A percentile compares a stretch with the other conserved stretches of the same genome.
Conservation (phyloP, 1,140 invertebrate species). For the Drosophila subpulchrella region DNA sequence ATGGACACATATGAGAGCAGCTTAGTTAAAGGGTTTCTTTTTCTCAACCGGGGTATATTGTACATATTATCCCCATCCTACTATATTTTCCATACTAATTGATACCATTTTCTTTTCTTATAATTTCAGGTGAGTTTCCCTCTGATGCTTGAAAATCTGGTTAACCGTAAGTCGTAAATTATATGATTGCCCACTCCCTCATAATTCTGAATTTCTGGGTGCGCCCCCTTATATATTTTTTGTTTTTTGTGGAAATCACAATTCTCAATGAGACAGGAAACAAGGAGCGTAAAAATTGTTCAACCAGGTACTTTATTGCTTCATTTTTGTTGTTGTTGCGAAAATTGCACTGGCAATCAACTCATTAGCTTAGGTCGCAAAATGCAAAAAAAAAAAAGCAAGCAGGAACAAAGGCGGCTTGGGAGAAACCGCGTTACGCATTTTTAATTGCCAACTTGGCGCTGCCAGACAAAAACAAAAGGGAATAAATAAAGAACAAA, state of each 20-base stretch:
- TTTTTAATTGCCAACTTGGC: slow-evolving; percentile 77
- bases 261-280: slow-evolving; percentile 43
- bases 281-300: slow-evolving; percentile 32
- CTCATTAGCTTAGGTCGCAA: slow-evolving; percentile 45
- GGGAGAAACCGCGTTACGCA: slow-evolving; percentile 66
- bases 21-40: not conserved
- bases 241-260: slow-evolving; percentile 24
- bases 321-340: slow-evolving; percentile 1
- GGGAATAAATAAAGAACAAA: slow-evolving; percentile 15
- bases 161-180: slow-evolving; percentile 44
- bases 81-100: slow-evolving; percentile 19
- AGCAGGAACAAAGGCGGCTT: slow-evolving; percentile 54
- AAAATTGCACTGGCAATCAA: slow-evolving; percentile 47
- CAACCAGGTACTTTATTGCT: slow-evolving; percentile 30
- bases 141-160: slow-evolving; percentile 10
- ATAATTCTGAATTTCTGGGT: slow-evolving; percentile 2
- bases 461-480: slow-evolving; percentile 44
- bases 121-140: slow-evolving; percentile 55
- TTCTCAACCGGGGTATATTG: not conserved
- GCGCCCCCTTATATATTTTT: not conserved
- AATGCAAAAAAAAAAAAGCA: slow-evolving; percentile 12
- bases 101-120: slow-evolving; percentile 15
- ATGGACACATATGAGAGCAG: slow-evolving; percentile 15
- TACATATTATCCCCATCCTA: not conserved
- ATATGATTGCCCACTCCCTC: slow-evolving; percentile 7